These are phyloP conservation scores for Aleadryas rufinucha DNA, from an alignment of 2,113 vertebrate genomes.

Conservation along the genomic window DNA sequence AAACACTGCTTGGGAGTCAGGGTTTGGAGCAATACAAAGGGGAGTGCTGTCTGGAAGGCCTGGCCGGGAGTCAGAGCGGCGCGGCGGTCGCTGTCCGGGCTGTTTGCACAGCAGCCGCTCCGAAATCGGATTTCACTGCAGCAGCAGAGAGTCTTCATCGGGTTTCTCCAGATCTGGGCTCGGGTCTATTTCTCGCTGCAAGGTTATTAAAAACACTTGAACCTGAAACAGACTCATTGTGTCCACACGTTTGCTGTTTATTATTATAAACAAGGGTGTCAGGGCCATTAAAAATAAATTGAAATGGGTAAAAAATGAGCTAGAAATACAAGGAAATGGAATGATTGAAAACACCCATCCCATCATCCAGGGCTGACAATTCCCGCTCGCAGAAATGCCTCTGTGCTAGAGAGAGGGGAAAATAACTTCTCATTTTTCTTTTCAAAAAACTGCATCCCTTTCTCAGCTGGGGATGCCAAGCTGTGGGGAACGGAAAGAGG, in stretches of 20 bases:
- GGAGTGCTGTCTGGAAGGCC: not conserved
- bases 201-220: constrained; percentile 59
- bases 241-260: constrained; percentile 43
- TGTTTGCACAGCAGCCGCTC: constrained; percentile 20
- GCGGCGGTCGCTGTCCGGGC: not conserved
- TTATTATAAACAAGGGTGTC: constrained; percentile 59
- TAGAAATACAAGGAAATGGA: constrained; percentile 5
- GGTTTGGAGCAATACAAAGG: not conserved
- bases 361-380: not conserved
- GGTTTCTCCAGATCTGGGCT: constrained; percentile 32
- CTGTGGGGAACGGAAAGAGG: not conserved
- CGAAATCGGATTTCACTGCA: constrained; percentile 31
- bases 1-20: not conserved
- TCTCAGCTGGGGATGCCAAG: not conserved
- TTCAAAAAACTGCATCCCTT: not conserved
- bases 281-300: constrained; percentile 57
- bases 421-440: not conserved
- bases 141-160: constrained; percentile 29
- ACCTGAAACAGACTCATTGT: constrained; percentile 58
- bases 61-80: not conserved
- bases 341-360: constrained; percentile 51
- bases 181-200: not conserved
- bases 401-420: not conserved
- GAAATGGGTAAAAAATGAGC: not conserved
- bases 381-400: not conserved